These are phyloP conservation scores for Enteromius afrohamiltoni DNA, from an alignment of 2,797 vertebrate genomes.

Conservation along the genomic window DNA sequence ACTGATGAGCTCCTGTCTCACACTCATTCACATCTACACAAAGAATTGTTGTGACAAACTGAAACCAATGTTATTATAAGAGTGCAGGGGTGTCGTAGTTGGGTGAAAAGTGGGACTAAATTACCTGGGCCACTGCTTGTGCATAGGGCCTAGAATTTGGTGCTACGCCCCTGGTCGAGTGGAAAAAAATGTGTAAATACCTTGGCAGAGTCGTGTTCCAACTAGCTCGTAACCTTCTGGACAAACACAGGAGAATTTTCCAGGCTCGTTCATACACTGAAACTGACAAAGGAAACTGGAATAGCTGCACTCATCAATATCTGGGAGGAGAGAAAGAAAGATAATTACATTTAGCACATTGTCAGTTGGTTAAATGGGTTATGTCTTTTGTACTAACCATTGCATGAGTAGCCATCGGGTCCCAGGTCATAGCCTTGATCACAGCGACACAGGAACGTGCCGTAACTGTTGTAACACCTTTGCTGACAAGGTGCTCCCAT, in stretches of 20 bases:
- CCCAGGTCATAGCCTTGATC: slow-evolving; percentile 89
- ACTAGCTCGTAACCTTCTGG: slow-evolving; percentile 89
- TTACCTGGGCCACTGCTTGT: no score
- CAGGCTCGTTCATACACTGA: slow-evolving; percentile 88
- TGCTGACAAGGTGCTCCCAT: slow-evolving; percentile 92
- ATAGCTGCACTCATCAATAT: slow-evolving; percentile 91
- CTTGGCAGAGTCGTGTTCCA: slow-evolving; percentile 87
- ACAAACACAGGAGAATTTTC: slow-evolving; percentile 88
- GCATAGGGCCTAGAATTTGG: no score
- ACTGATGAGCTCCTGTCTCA: slow-evolving; percentile 83
- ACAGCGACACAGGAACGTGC: slow-evolving; percentile 91
- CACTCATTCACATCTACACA: slow-evolving; percentile 89
- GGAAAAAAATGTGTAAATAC: slow-evolving; percentile 64
- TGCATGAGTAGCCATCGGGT: slow-evolving; percentile 84
- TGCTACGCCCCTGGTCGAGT: not conserved
- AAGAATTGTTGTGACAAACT: slow-evolving; percentile 23
- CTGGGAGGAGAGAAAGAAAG: slow-evolving; percentile 66
- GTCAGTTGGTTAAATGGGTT: not conserved
- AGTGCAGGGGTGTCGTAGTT: not conserved
- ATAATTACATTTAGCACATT: not conserved
- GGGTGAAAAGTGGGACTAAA: no score
- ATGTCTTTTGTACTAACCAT: slow-evolving; percentile 71
- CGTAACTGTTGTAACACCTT: slow-evolving; percentile 90
- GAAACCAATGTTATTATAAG: slow-evolving; percentile 14
- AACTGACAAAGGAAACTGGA: slow-evolving; percentile 90